Base-by-base conservation (phyloP, 2,888 invertebrate genomes). In the Furcula furcula region DNA sequence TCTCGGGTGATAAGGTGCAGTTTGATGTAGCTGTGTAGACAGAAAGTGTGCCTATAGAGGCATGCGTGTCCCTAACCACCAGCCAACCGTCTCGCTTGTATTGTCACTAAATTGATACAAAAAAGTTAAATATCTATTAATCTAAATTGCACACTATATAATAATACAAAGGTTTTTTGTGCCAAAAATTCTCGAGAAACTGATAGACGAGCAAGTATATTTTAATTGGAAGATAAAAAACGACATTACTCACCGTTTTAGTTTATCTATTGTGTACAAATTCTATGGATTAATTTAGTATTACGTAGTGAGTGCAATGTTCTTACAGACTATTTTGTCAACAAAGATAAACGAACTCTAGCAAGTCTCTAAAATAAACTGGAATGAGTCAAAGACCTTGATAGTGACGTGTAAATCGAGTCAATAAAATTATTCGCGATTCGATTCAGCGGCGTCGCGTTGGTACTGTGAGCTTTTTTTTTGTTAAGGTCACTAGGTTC, bases 371-470 rank as follows among this genome's bases (percentile, higher is more conserved):
- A 67, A 81, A 81, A 81, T 75, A 75, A 74, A 75, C 69, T 55
- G 51, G 51, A 65, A 65, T 72, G 72, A 71, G 83, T 81, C 77
- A 82, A 78, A 75, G 80, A 82, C 84, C 85, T 86, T 85, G 84
- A 84, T 83, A 76, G 60, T 77, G 75, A 67, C 67, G 71, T 59
- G 57, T 67, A 60, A 73, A 74, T 68, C 51, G 68, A 72, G 65
- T 58, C 62, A 70, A 77, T 75, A 70, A 76, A 70, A 67, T 67
- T 65, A 75, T 76, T 75, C 62, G 76, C 74, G 64, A 59, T 50
- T 50, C 23, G 26, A 56, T 46, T 45, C 40, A 32, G 32, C 48
- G 42, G 38, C 54, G 62, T 54, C 51, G 53, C 55, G 51, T 47
- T n/a, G 7, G 3, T 20, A 14, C 25, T 40, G 31, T 40, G 31